Evolutionary conservation across 2,797 vertebrate genomes (phyloP).

Genomic region (Cephalopachus bancanus): DNA sequence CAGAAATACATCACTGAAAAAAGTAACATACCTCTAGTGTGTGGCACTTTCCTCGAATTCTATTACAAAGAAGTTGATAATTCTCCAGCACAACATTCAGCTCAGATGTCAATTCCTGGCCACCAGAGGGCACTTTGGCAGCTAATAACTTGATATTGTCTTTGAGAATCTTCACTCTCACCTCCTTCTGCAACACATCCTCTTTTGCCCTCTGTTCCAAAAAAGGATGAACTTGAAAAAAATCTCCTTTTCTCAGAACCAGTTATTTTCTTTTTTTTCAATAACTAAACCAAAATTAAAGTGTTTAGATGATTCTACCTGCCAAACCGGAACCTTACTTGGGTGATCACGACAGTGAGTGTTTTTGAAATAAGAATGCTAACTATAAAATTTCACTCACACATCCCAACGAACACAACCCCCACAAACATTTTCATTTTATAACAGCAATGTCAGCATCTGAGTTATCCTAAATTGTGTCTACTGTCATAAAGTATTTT

Average conservation of each 20-base stretch:
- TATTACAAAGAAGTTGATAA: constrained; percentile 97
- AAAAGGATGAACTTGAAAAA: constrained; percentile 51
- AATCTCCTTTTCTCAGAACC: background rate
- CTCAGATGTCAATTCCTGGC: constrained; percentile 92
- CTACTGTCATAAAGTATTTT: background rate
- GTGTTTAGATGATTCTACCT: background rate
- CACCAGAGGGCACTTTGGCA: constrained; percentile 91
- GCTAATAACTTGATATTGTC: constrained; percentile 96
- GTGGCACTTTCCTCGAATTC: constrained; percentile 97
- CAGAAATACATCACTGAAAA: background rate
- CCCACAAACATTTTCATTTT: background rate
- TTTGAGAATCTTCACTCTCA: constrained; percentile 98
- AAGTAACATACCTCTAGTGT: constrained; percentile 94
- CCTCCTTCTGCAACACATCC: constrained; percentile 99
- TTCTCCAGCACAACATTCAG: constrained; percentile 94
- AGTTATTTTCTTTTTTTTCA: background rate
- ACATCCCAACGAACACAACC: background rate
- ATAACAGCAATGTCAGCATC: background rate
- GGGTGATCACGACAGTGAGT: background rate
- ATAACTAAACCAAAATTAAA: constrained; percentile 48
- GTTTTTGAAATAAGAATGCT: background rate
- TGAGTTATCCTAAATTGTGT: background rate
- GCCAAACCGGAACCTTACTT: background rate
- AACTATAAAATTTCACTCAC: background rate
- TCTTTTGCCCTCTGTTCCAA: constrained; percentile 95